These are phyloP conservation scores for Centruroides sculpturatus DNA, from an alignment of 1,140 invertebrate species.

Conservation along the genomic window DNA sequence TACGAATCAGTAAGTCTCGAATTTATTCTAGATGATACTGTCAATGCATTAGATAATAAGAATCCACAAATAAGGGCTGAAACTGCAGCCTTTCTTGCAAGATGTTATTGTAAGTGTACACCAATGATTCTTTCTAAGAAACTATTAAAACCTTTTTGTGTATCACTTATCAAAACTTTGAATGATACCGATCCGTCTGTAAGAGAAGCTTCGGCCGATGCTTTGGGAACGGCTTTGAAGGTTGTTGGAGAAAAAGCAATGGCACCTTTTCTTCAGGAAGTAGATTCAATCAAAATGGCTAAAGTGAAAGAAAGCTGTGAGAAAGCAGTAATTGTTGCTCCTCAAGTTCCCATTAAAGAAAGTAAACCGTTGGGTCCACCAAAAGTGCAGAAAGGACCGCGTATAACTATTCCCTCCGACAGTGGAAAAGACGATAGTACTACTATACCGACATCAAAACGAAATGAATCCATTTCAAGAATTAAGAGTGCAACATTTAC, in stretches of 20 bases:
- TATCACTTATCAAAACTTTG: slow-evolving; percentile 55
- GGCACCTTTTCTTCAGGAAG: slow-evolving; percentile 64
- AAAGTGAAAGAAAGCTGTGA: slow-evolving; percentile 91
- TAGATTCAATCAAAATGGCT: slow-evolving; percentile 80
- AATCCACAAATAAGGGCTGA: slow-evolving; percentile 90
- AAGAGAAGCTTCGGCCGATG: slow-evolving; percentile 69
- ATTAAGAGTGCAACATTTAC: too few relatives aligned
- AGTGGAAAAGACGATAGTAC: too few relatives aligned
- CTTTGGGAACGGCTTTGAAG: slow-evolving; percentile 86
- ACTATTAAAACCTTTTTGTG: slow-evolving; percentile 66
- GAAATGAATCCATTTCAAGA: too few relatives aligned
- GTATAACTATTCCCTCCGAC: background rate
- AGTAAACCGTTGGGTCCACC: background rate
- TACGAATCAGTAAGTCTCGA: slow-evolving; percentile 70
- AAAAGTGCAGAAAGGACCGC: slow-evolving; percentile 1
- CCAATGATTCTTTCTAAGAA: slow-evolving; percentile 79
- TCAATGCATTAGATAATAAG: slow-evolving; percentile 79
- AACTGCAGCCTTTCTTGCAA: slow-evolving; percentile 70
- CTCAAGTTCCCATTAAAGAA: slow-evolving; percentile 25
- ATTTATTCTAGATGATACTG: slow-evolving; percentile 65
- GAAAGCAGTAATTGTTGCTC: slow-evolving; percentile 63
- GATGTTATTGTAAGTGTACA: slow-evolving; percentile 64
- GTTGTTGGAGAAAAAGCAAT: slow-evolving; percentile 84
- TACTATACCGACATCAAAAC: too few relatives aligned
- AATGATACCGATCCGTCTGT: slow-evolving; percentile 74